Conservation (phyloP, 2,888 invertebrate species). For the Rhyacophila evoluta region DNA sequence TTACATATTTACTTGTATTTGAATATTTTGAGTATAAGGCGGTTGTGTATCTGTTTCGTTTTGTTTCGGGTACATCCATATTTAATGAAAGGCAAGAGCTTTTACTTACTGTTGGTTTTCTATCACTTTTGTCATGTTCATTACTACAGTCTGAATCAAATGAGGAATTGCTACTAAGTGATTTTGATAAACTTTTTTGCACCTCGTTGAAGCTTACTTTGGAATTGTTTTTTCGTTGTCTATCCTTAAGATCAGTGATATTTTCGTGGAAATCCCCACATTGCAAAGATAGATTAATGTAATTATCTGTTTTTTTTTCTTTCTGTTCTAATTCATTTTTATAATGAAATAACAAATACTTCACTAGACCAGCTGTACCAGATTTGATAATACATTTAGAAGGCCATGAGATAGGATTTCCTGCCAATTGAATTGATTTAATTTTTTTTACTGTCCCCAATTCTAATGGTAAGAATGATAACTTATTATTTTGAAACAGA, state of each 20-base stretch:
- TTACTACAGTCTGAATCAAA: background rate
- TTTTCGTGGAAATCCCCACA: conserved; percentile 7
- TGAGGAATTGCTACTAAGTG: background rate
- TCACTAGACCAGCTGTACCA: conserved; percentile 64
- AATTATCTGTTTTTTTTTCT: background rate
- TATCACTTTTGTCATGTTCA: background rate
- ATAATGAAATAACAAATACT: conserved; percentile 63
- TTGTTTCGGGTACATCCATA: conserved; percentile 56
- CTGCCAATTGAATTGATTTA: conserved; percentile 72
- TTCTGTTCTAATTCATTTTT: conserved; percentile 25
- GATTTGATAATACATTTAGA: conserved; percentile 67
- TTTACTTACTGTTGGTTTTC: background rate
- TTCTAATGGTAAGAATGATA: conserved; percentile 73
- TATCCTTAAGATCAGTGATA: background rate
- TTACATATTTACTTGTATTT: conserved; percentile 66
- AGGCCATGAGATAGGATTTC: conserved; percentile 75
- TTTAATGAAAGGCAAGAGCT: background rate
- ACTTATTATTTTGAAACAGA: conserved; percentile 73
- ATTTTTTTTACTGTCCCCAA: conserved; percentile 72
- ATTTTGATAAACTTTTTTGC: background rate
- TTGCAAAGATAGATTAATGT: conserved; percentile 30
- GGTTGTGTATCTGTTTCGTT: conserved; percentile 57
- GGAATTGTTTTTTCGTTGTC: background rate
- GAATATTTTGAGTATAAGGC: conserved; percentile 57
- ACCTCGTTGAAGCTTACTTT: background rate